These are phyloP conservation scores for Dreissena rostriformis DNA, from an alignment of 1,140 invertebrate species.

Conservation along the genomic window DNA sequence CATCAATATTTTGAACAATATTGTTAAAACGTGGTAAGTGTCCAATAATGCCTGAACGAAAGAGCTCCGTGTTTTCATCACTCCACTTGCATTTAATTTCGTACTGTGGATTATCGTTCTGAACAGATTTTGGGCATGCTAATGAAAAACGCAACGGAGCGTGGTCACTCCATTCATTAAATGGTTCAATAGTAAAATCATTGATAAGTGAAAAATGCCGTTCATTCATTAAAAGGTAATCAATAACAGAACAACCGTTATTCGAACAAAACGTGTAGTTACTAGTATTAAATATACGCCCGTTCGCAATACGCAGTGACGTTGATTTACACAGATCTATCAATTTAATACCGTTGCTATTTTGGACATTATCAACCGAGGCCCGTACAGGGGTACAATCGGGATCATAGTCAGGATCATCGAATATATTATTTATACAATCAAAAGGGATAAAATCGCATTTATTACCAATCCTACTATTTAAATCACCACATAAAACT, in stretches of 20 bases:
- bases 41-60: too few species aligned
- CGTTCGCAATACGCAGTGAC: conserved; percentile 9
- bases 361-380: neutral
- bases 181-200: conserved; percentile 18
- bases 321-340: conserved; percentile 23
- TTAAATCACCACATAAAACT: conserved; percentile 1
- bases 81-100: too few species aligned
- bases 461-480: conserved; percentile 15
- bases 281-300: neutral
- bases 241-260: conserved; percentile 8
- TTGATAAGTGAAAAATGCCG: neutral
- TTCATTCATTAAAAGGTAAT: neutral
- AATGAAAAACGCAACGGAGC: neutral
- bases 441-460: neutral
- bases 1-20: too few species aligned
- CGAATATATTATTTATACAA: neutral
- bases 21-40: too few species aligned
- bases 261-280: conserved; percentile 5
- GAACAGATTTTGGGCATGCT: too few species aligned
- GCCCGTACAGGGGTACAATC: neutral
- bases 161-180: conserved; percentile 29
- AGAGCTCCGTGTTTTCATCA: too few species aligned
- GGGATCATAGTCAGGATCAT: conserved; percentile 14
- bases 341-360: conserved; percentile 8
- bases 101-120: too few species aligned